phyloP scores from a whole-genome alignment of 2,888 invertebrate species.

The Mesorhabditis spiculigera region DNA sequence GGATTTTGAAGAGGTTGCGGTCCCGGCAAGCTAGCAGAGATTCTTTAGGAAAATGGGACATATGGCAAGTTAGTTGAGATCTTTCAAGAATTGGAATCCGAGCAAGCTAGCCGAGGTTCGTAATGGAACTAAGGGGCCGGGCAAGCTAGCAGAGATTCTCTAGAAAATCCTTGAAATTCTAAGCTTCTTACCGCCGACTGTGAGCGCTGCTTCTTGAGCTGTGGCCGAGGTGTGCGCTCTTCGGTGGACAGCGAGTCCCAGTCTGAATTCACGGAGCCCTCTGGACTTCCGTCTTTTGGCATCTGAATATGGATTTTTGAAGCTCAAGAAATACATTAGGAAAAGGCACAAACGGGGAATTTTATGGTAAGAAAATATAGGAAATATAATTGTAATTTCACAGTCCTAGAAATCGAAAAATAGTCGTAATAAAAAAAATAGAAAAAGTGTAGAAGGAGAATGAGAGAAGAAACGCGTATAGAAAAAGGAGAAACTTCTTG shows the following conservation, averaged over 20 bases:
- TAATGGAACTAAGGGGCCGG: neutral
- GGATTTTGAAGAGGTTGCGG: no score
- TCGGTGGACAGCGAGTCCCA: constrained; percentile 21
- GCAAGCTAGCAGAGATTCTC: no score
- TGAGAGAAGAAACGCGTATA: neutral
- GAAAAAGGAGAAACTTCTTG: neutral
- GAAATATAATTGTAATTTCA: neutral
- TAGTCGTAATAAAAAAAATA: neutral
- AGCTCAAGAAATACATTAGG: neutral
- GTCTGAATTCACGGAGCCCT: constrained; percentile 28
- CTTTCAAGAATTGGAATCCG: constrained; percentile 33
- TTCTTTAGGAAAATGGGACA: no score
- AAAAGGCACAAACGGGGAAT: neutral
- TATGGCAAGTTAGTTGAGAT: constrained; percentile 65
- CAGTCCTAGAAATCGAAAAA: neutral
- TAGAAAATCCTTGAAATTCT: neutral
- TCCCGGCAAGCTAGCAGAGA: no score
- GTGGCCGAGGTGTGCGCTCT: neutral
- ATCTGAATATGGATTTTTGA: neutral
- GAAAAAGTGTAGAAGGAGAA: neutral
- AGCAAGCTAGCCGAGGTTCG: no score
- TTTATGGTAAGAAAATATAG: neutral
- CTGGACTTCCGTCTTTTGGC: neutral
- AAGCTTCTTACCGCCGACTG: neutral
- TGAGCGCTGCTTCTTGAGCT: neutral